Conservation (phyloP, 2,797 vertebrate genomes). For the Aratinga solstitialis region DNA sequence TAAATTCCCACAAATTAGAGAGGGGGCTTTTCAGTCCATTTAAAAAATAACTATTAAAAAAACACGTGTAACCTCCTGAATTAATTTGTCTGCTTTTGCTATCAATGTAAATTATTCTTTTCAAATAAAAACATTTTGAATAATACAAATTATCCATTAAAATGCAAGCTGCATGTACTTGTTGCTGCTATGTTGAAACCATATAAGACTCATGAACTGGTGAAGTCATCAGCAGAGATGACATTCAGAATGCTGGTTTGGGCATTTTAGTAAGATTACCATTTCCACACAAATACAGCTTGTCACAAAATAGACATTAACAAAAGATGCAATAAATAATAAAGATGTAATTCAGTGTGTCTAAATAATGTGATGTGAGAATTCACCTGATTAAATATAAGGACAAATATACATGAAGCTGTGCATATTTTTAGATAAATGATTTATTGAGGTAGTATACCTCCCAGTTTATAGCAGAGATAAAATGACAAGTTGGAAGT, state of each 20-base stretch:
- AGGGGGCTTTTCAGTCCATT: neutral
- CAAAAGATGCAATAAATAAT: neutral
- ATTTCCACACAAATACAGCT: neutral
- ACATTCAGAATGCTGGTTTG: neutral
- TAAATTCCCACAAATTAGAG: neutral
- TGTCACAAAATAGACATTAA: neutral
- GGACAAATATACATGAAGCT: neutral
- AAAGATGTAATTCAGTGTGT: neutral
- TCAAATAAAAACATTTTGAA: neutral
- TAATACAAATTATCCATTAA: neutral
- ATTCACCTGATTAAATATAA: neutral
- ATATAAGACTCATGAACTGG: neutral
- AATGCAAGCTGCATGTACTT: neutral
- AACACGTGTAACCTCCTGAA: neutral
- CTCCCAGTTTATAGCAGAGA: neutral
- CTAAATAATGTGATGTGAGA: neutral
- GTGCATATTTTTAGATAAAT: neutral
- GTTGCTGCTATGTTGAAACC: neutral
- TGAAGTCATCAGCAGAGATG: neutral
- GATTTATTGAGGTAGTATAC: neutral
- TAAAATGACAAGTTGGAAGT: neutral
- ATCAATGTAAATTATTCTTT: neutral
- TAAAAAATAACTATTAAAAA: neutral
- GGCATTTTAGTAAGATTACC: neutral
- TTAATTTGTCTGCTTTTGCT: neutral